These are phyloP conservation scores for Neotoma lepida DNA, from an alignment of 2,113 vertebrate species.

Conservation along the genomic window DNA sequence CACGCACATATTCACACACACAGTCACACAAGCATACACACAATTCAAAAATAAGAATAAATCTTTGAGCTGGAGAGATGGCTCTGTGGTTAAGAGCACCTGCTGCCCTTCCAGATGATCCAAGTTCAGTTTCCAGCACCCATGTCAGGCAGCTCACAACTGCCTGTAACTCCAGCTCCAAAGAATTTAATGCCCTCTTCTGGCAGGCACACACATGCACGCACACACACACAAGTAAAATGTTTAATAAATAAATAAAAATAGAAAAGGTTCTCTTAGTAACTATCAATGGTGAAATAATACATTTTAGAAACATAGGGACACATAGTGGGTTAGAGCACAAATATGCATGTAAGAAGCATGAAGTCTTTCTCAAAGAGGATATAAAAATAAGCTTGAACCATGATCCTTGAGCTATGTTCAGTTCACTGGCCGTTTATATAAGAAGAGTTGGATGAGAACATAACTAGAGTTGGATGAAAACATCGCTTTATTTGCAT, in stretches of 20 bases:
- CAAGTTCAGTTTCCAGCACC: too few relatives aligned
- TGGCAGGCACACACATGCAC: neutral
- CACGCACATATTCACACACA: too few relatives aligned
- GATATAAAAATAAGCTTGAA: neutral
- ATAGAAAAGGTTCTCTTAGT: neutral
- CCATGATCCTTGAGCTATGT: neutral
- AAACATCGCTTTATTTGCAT: neutral
- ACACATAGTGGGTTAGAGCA: neutral
- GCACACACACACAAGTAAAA: neutral
- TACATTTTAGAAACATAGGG: constrained; percentile 16
- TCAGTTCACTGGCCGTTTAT: neutral
- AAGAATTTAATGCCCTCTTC: neutral
- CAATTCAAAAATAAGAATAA: too few relatives aligned
- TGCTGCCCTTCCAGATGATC: too few relatives aligned
- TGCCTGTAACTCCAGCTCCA: neutral
- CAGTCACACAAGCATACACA: too few relatives aligned
- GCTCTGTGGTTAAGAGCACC: too few relatives aligned
- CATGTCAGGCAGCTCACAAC: neutral
- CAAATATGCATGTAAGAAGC: neutral
- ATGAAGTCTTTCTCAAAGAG: neutral
- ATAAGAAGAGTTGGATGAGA: neutral
- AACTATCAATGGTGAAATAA: neutral
- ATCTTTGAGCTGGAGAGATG: too few relatives aligned
- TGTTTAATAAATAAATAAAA: neutral
- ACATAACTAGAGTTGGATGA: neutral